These are phyloP conservation scores for Kryptopterus vitreolus DNA, from an alignment of 2,797 vertebrate species.

Conservation along the genomic window DNA sequence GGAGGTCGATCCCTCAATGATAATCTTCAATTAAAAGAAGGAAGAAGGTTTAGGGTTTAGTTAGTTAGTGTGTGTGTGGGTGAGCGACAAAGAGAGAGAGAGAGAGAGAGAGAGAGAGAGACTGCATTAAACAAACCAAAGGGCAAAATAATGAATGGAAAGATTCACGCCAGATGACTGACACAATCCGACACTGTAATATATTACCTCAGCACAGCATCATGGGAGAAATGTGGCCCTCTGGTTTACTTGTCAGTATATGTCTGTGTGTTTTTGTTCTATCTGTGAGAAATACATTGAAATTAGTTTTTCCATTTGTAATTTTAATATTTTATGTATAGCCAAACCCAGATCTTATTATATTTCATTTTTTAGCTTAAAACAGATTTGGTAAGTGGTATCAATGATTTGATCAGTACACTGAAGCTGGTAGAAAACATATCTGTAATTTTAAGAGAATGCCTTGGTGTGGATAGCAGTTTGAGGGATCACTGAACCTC, in stretches of 20 bases:
- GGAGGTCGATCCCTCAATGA: background rate
- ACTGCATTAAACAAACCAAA: slow-evolving; percentile 37
- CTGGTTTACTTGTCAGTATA: background rate
- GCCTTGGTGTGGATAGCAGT: background rate
- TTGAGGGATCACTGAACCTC: background rate
- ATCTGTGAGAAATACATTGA: background rate
- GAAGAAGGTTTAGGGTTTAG: background rate
- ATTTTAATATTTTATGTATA: no score
- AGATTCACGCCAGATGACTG: slow-evolving; percentile 47
- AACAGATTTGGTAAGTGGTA: background rate
- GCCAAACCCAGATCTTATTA: background rate
- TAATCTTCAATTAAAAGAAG: no score
- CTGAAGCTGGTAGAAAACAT: background rate
- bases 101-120: slow-evolving; percentile 4
- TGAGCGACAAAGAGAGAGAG: background rate
- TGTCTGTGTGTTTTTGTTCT: background rate
- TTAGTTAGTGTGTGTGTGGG: background rate
- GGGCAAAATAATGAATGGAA: slow-evolving; percentile 47
- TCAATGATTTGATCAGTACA: background rate
- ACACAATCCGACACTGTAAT: slow-evolving; percentile 47
- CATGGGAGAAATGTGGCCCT: slow-evolving; percentile 23
- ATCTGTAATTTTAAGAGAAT: background rate
- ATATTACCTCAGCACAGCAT: slow-evolving; percentile 36
- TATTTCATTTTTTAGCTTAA: background rate
- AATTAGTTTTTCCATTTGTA: background rate